These are phyloP conservation scores for Diplodus puntazzo DNA, from an alignment of 2,797 vertebrate species.

Conservation along the genomic window DNA sequence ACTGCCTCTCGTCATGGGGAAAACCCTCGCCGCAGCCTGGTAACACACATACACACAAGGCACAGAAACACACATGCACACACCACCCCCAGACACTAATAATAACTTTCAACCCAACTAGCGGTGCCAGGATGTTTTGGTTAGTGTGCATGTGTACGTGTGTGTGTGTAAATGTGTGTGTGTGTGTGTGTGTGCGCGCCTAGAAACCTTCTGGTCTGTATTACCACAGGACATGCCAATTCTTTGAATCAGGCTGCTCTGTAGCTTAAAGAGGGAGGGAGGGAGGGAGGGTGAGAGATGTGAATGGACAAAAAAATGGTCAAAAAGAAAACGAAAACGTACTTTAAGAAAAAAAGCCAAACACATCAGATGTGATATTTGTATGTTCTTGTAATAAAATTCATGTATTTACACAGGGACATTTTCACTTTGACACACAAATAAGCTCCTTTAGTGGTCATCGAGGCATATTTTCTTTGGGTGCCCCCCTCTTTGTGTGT, in stretches of 20 bases:
- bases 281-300: conserved; percentile 25
- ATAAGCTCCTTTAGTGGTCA: conserved; percentile 8
- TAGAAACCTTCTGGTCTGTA: conserved; percentile 82
- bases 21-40: conserved; percentile 74
- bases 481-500: conserved; percentile 22
- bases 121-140: conserved; percentile 76
- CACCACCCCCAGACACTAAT: conserved; percentile 75
- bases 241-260: conserved; percentile 77
- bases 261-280: conserved; percentile 40
- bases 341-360: conserved; percentile 9
- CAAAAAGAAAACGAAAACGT: conserved; percentile 39
- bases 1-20: conserved; percentile 75
- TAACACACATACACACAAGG: conserved; percentile 45
- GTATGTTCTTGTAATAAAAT: conserved; percentile 8
- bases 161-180: conserved; percentile 36
- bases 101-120: conserved; percentile 77
- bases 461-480: conserved; percentile 37
- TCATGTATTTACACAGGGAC: not conserved
- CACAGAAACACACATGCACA: conserved; percentile 41
- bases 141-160: conserved; percentile 49
- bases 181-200: conserved; percentile 39
- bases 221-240: conserved; percentile 82
- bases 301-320: conserved; percentile 44
- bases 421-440: conserved; percentile 1
- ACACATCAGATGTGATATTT: conserved; percentile 14